Base-by-base conservation (phyloP, 2,113 vertebrate genomes). In the Terrapene triunguis region DNA sequence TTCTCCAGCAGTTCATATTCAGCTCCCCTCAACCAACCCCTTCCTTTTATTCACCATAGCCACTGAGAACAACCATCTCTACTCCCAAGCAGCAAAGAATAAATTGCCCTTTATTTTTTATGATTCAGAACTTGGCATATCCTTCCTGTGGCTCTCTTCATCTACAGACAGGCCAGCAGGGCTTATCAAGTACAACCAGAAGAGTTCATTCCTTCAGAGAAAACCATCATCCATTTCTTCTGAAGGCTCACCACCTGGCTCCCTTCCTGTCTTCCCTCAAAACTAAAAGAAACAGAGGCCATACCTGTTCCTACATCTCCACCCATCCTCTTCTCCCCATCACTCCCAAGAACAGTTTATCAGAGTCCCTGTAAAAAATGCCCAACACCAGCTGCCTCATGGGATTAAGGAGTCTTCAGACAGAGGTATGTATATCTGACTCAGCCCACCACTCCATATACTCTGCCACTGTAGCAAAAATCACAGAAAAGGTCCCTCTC, bases 1-100 rank as follows among this genome's bases (percentile, higher is more conserved):
- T 55, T 62, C 47, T 27, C 38, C 53, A 27, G 54, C 17, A 84
- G 35, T 82, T 84, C 82, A 82, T 84, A 44, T 82, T 84, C 82
- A 59, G 25, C 69, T 79, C 44, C 69, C 69, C 82, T 54, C 35
- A 76, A 17, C 54, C 65, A 69, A n/a, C 35, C 7, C 4, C 51
- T 92, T 87, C 47, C 85, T 93, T 89, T 48, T 74, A 54, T 81
- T 82, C 79, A 84, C 83, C 95, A 94, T 82, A 94, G 88, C 78
- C 80, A 89, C 59, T 50, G 51, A 91, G 8, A 97, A 78, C 84
- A 88, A 69, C 54, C 57, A 93, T 78, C 83, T 94, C 65, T 44
- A 22, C 48, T 87, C 93, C 47, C 54, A 86, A 85, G 65, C 57
- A 95, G 38, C 72, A 74, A 74, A 74, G 14, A 19, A 38, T 74